Percentiles rank a stretch among this genome's conserved stretches.
These are phyloP conservation scores for Mustela lutreola DNA, from an alignment of 2,113 vertebrate species.

Conservation along the genomic window DNA sequence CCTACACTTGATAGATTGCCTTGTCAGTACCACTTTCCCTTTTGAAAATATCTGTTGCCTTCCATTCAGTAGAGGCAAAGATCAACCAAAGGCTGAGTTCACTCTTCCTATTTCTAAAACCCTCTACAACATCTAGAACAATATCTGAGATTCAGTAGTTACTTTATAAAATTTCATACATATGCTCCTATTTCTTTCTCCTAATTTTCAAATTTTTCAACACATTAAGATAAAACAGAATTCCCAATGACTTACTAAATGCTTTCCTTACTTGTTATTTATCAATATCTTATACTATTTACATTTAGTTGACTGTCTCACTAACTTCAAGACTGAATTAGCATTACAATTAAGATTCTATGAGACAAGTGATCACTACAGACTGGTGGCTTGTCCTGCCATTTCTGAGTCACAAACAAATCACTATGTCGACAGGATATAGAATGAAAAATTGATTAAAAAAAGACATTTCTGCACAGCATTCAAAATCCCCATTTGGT, in stretches of 20 bases:
- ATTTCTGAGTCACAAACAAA: constrained; percentile 62
- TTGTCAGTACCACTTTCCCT: not conserved
- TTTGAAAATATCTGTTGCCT: constrained; percentile 27
- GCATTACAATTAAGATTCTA: constrained; percentile 37
- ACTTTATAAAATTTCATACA: constrained; percentile 57
- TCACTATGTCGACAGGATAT: constrained; percentile 40
- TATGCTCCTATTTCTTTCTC: not conserved
- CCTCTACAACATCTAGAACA: not conserved
- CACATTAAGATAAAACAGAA: constrained; percentile 47
- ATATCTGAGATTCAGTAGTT: not conserved
- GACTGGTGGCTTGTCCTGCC: constrained; percentile 51
- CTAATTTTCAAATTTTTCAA: constrained; percentile 57
- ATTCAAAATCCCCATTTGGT: not conserved
- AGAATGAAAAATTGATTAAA: constrained; percentile 58
- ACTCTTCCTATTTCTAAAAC: constrained; percentile 10
- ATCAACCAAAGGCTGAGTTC: not conserved
- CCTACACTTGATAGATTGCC: not conserved
- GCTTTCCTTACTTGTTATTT: not conserved
- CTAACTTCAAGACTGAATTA: constrained; percentile 43
- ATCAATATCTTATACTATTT: not conserved
- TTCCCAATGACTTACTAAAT: constrained; percentile 29
- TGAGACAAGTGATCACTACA: constrained; percentile 43
- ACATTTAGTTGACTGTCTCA: constrained; percentile 17
- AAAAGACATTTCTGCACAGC: constrained; percentile 11
- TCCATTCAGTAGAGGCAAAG: not conserved